Percentiles rank a stretch among this genome's conserved stretches.
These are phyloP conservation scores for Anagyrus pseudococci DNA, from an alignment of 2,888 invertebrate species.

Conservation along the genomic window DNA sequence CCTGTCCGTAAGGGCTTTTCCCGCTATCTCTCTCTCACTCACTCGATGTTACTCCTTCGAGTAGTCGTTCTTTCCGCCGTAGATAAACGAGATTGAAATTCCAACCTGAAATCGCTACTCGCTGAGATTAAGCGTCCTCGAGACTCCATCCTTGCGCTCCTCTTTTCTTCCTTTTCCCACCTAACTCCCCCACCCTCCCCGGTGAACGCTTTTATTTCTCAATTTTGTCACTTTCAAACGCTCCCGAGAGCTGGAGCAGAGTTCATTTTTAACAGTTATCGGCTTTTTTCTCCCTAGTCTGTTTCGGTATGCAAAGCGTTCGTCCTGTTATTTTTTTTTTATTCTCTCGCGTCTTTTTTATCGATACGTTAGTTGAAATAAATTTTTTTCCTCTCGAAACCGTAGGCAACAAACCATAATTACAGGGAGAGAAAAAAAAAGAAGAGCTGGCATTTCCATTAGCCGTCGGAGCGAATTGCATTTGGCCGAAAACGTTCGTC, in stretches of 20 bases:
- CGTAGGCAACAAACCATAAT: too few species aligned
- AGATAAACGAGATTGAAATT: slow-evolving; percentile 57
- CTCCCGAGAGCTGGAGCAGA: background rate
- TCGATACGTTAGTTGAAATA: background rate
- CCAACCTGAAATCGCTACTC: slow-evolving; percentile 51
- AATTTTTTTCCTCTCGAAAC: background rate
- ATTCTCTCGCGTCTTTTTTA: background rate
- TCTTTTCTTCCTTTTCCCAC: slow-evolving; percentile 14
- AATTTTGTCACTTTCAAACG: background rate
- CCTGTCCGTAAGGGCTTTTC: background rate
- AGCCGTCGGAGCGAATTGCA: too few species aligned
- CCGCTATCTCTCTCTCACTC: background rate
- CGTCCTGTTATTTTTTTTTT: too few species aligned
- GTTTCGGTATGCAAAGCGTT: too few species aligned
- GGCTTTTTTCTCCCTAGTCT: too few species aligned
- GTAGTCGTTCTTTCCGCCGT: slow-evolving; percentile 49
- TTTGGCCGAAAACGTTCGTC: too few species aligned
- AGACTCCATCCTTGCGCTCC: background rate
- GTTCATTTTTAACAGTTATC: too few species aligned
- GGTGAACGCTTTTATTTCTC: background rate
- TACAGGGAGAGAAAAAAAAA: too few species aligned
- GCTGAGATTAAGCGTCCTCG: slow-evolving; percentile 22
- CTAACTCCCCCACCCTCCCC: too few species aligned
- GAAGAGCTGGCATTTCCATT: too few species aligned
- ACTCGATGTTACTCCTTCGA: background rate